Evolutionary conservation across 64 coral and sea anemone genomes (phyloP).

Genomic region (Montipora foliosa): DNA sequence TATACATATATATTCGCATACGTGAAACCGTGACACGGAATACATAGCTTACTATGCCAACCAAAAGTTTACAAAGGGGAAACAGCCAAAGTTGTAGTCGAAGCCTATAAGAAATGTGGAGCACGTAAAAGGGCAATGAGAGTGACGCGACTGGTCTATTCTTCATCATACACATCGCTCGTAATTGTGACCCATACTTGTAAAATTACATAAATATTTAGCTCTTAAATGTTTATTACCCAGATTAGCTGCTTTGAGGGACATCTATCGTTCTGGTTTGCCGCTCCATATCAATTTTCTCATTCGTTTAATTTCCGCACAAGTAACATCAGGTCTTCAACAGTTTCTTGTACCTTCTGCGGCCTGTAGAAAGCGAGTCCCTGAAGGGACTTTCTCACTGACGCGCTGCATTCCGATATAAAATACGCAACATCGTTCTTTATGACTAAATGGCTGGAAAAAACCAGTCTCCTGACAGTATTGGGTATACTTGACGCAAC

Average conservation of each 20-base stretch:
- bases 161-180: neutral
- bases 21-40: neutral
- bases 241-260: neutral
- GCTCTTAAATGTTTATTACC: neutral
- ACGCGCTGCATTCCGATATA: neutral
- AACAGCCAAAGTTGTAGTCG: neutral
- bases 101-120: neutral
- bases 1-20: neutral
- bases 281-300: too few species aligned
- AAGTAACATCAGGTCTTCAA: constrained; percentile 2
- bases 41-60: neutral
- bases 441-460: constrained; percentile 46
- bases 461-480: constrained; percentile 21
- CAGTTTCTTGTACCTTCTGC: neutral
- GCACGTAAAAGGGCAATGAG: neutral
- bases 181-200: neutral
- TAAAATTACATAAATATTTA: neutral
- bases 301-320: too few species aligned
- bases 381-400: constrained; percentile 28
- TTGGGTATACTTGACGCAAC: constrained; percentile 17
- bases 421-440: constrained; percentile 27
- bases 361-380: too few species aligned
- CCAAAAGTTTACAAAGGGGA: neutral
- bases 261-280: too few species aligned
- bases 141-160: neutral